Base-by-base conservation (phyloP, 2,113 vertebrate genomes). In the Misgurnus mizolepis region DNA sequence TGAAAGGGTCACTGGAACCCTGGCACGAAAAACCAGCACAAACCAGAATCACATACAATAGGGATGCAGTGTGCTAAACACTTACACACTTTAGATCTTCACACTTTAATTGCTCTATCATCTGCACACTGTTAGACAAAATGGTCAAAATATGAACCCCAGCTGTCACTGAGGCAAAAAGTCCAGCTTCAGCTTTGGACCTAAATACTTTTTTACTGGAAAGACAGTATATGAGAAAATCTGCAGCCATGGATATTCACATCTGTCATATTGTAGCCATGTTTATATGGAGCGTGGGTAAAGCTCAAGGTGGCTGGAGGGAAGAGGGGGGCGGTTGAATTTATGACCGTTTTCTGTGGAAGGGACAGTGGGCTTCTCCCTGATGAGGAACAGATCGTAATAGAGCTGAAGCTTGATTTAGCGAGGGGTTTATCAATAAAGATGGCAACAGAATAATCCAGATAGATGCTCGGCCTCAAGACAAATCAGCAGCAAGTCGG, bases 201-300 rank as follows among this genome's bases (percentile, higher is more conserved):
- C 27, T 34, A 34, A 34, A 34, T 2, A 34, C 27, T 34, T 34
- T 34, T 34, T 34, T 34, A 34, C 45, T 7, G 27, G 18, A 71
- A 68, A 12, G 6, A 55, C 66, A 45, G 27, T 45, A 12, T 78
- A 76, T 79, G 71, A 64, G 79, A 85, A 90, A 89, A 89, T 12
- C 88, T 84, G 88, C 82, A 84, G 88, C 77, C 89, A 87, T 79
- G 84, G 79, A 85, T 88, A 77, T 83, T 74, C 83, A 80, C 80
- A 83, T 84, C 78, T n/a, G 74, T 89, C 87, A 86, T 80, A 78
- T 80, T 80, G 82, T 50, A 86, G 86, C 76, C 12, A 72, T 86
- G 80, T 17, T 89, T 87, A 89, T 86, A 86, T 88, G 86, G 87
- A 27, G 79, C 84, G 88, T 89, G 90, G 89, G 90, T 87, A 88